Evolutionary conservation across 2,888 invertebrate genomes (phyloP).

Genomic region (Torymus aiolomorphi): DNA sequence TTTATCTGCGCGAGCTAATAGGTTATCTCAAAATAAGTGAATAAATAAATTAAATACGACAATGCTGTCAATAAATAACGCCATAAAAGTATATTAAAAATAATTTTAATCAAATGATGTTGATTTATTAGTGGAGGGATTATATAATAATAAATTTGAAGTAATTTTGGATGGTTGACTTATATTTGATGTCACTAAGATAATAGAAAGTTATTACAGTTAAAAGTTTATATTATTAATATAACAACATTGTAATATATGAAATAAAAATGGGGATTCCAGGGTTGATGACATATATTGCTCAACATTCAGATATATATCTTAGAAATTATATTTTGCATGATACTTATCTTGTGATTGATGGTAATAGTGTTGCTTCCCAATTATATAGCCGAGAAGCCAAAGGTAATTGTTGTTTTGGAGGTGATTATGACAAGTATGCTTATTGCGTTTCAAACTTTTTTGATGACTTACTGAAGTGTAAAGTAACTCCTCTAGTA

Average conservation of each 20-base stretch:
- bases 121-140: no score
- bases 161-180: no score
- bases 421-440: conserved; percentile 90
- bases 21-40: background rate
- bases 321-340: conserved; percentile 81
- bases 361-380: conserved; percentile 86
- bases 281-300: conserved; percentile 89
- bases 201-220: no score
- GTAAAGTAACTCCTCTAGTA: conserved; percentile 84
- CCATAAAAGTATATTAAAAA: no score
- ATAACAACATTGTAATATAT: background rate
- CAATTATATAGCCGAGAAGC: conserved; percentile 82
- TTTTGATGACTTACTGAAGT: conserved; percentile 83
- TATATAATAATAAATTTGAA: no score
- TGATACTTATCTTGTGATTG: conserved; percentile 84
- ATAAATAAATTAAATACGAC: background rate
- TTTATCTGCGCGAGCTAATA: no score
- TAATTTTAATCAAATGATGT: no score
- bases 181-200: no score
- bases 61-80: no score
- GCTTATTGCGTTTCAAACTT: conserved; percentile 82
- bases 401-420: conserved; percentile 84
- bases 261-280: conserved; percentile 85
- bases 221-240: background rate
- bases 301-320: conserved; percentile 80